These are phyloP conservation scores for Ceratosolen fusciceps DNA, from an alignment of 1,140 invertebrate genomes.

Conservation along the genomic window DNA sequence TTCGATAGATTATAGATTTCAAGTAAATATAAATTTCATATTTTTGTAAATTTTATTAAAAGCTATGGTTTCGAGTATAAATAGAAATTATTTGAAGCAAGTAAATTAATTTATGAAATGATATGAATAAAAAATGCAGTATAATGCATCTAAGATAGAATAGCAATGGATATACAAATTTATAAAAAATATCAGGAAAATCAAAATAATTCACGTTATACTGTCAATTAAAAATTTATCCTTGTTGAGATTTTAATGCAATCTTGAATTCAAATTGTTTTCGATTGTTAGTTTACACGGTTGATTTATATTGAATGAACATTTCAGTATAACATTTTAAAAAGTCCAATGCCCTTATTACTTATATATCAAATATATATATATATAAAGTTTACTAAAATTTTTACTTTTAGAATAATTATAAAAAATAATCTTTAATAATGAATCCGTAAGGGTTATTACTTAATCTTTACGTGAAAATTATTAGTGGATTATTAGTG, in stretches of 20 bases:
- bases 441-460: background rate
- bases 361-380: too few relatives aligned
- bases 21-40: background rate
- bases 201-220: too few relatives aligned
- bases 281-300: background rate
- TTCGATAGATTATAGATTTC: too few relatives aligned
- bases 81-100: background rate
- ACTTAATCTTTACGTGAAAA: background rate
- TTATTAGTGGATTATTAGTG: slow-evolving; percentile 3
- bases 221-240: too few relatives aligned
- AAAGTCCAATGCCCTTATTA: background rate
- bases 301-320: background rate
- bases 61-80: background rate
- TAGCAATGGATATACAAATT: too few relatives aligned
- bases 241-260: background rate
- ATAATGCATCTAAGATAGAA: too few relatives aligned
- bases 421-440: background rate
- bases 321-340: background rate
- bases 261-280: background rate
- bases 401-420: slow-evolving; percentile 1
- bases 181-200: too few relatives aligned
- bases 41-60: background rate
- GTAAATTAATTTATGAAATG: background rate
- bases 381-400: background rate
- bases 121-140: background rate